A percentile compares a stretch with the other conserved stretches of the same genome.
Evolutionary conservation across 2,797 vertebrate genomes (phyloP).

Genomic region (Pseudochirops cupreus): DNA sequence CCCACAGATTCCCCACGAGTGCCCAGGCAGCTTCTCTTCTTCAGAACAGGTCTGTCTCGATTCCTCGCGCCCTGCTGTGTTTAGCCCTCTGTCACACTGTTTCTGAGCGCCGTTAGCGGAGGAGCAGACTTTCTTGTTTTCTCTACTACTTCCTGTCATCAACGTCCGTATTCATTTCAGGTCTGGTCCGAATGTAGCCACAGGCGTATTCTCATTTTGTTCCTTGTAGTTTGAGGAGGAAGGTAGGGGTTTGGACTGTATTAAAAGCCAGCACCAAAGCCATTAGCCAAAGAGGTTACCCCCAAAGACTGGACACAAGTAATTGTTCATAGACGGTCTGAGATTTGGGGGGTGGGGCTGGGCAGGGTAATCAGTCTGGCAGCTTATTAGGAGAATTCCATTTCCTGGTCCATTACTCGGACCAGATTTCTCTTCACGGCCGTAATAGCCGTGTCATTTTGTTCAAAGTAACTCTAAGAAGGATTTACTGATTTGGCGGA

Average conservation of each 20-base stretch:
- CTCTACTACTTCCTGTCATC: not conserved
- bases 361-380: not conserved
- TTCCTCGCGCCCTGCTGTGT: not conserved
- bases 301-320: not conserved
- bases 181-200: not conserved
- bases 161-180: not conserved
- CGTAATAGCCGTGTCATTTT: not conserved
- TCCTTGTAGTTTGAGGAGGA: not conserved
- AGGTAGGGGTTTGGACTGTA: not conserved
- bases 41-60: not conserved
- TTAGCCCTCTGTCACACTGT: not conserved
- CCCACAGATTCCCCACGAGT: not conserved
- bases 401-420: not conserved
- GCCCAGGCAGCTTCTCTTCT: not conserved
- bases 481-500: accelerated
- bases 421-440: not conserved
- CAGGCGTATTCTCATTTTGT: not conserved
- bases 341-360: not conserved
- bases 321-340: not conserved
- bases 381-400: not conserved
- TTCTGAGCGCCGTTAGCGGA: not conserved
- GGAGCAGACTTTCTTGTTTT: not conserved
- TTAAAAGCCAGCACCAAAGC: not conserved
- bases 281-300: not conserved
- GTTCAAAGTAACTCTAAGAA: not conserved